These are phyloP conservation scores for Neotoma lepida DNA, from an alignment of 2,113 vertebrate genomes.

Conservation along the genomic window DNA sequence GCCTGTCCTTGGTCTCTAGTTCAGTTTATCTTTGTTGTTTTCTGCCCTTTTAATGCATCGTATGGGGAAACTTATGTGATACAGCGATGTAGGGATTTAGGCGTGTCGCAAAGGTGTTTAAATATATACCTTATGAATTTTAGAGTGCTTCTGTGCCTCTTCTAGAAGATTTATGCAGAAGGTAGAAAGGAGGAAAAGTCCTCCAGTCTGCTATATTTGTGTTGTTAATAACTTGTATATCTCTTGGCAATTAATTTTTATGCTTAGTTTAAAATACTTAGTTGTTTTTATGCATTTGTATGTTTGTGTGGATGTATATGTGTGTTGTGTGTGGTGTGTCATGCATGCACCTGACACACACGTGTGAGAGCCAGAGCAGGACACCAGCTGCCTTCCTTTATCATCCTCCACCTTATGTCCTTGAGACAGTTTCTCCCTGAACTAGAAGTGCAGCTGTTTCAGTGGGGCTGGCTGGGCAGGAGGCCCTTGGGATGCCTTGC, in stretches of 20 bases:
- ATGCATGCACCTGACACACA: neutral
- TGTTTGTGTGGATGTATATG: neutral
- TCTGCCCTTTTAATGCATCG: neutral
- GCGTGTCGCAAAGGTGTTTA: neutral
- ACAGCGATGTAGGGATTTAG: neutral
- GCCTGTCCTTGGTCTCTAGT: neutral
- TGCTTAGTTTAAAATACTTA: neutral
- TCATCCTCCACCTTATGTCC: too few relatives aligned
- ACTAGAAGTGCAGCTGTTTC: neutral
- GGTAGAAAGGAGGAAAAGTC: neutral
- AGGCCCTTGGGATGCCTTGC: neutral
- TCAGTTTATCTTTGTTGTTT: neutral
- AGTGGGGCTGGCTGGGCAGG: neutral
- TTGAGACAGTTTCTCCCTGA: neutral
- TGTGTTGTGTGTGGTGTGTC: neutral
- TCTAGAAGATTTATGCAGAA: neutral
- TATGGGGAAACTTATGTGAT: too few relatives aligned
- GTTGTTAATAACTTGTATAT: neutral
- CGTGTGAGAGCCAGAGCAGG: neutral
- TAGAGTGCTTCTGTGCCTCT: neutral
- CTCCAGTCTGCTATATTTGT: neutral
- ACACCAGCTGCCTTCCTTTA: neutral
- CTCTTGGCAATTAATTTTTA: slow-evolving; percentile 6
- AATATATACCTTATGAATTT: neutral
- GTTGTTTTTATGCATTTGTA: neutral